Conservation (phyloP, 2,797 vertebrate genomes). For the Otus scops region DNA sequence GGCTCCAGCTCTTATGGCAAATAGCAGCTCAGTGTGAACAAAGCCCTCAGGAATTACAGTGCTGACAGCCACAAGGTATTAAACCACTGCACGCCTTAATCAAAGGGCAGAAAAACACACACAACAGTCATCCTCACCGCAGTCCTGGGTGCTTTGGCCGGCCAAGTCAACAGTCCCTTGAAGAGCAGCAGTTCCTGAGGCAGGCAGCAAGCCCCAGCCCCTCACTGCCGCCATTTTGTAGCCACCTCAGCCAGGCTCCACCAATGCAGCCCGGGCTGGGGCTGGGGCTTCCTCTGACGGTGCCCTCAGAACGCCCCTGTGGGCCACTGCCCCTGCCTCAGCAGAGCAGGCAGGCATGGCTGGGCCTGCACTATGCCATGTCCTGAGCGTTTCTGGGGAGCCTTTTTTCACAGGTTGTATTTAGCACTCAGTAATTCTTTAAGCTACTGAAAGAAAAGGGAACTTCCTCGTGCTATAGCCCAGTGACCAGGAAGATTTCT, state of each 20-base stretch:
- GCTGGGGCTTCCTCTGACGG: neutral
- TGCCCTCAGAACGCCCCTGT: rapidly evolving
- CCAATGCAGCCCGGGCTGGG: neutral
- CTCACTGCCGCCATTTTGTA: rapidly evolving
- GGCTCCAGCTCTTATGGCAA: neutral
- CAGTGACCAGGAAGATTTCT: neutral
- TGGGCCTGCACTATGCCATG: rapidly evolving
- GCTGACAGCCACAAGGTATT: rapidly evolving
- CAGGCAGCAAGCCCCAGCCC: rapidly evolving
- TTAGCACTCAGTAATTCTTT: neutral
- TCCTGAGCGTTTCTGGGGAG: rapidly evolving
- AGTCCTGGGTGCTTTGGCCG: rapidly evolving
- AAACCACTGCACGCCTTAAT: rapidly evolving
- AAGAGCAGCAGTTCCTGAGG: rapidly evolving
- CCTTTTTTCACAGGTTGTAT: too few relatives aligned
- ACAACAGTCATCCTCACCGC: rapidly evolving
- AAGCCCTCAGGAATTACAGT: neutral
- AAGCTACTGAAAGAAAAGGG: neutral
- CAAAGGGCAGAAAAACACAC: rapidly evolving
- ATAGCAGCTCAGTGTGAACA: rapidly evolving
- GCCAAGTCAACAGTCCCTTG: rapidly evolving
- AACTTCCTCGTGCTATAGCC: neutral
- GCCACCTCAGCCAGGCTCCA: neutral
- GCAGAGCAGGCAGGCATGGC: too few relatives aligned
- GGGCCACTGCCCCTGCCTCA: neutral